Evolutionary conservation across 2,113 vertebrate genomes (phyloP).

Genomic region (Verasper variegatus): DNA sequence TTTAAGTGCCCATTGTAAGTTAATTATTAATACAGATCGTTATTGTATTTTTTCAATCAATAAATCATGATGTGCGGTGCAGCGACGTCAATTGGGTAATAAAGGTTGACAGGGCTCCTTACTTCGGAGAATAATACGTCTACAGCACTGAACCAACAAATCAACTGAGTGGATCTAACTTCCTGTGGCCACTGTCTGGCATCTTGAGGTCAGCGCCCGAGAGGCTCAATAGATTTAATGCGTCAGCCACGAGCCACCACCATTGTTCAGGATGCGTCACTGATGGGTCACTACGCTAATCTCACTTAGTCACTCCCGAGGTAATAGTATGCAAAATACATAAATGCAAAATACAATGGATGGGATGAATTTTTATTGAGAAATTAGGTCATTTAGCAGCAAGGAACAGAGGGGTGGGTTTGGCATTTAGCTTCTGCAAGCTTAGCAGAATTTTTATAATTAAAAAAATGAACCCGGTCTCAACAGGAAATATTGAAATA

Average conservation of each 20-base stretch:
- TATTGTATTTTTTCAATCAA: slow-evolving; percentile 13
- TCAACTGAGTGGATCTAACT: slow-evolving; percentile 10
- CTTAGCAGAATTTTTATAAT: slow-evolving; percentile 46
- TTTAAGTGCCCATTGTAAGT: background rate
- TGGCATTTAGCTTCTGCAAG: slow-evolving; percentile 64
- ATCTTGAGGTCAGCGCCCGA: slow-evolving; percentile 17
- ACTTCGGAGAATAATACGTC: slow-evolving; percentile 5
- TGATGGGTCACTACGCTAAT: slow-evolving; percentile 16
- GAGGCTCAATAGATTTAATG: slow-evolving; percentile 2
- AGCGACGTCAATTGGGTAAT: background rate
- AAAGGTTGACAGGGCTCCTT: slow-evolving; percentile 8
- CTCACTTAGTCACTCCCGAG: slow-evolving; percentile 19
- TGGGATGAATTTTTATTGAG: slow-evolving; percentile 40
- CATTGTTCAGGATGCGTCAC: slow-evolving; percentile 21
- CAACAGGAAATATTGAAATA: slow-evolving; percentile 44
- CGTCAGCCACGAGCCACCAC: background rate
- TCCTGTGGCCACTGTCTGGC: background rate
- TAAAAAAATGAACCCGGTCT: slow-evolving; percentile 36
- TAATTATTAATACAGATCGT: slow-evolving; percentile 19
- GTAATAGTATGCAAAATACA: slow-evolving; percentile 30
- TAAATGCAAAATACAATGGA: slow-evolving; percentile 38
- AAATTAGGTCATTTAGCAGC: slow-evolving; percentile 46
- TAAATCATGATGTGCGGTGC: slow-evolving; percentile 7
- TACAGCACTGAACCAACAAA: slow-evolving; percentile 10
- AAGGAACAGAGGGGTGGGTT: slow-evolving; percentile 21